Evolutionary conservation across 2,888 invertebrate species (phyloP).

Genomic region (Caenorhabditis sinica): DNA sequence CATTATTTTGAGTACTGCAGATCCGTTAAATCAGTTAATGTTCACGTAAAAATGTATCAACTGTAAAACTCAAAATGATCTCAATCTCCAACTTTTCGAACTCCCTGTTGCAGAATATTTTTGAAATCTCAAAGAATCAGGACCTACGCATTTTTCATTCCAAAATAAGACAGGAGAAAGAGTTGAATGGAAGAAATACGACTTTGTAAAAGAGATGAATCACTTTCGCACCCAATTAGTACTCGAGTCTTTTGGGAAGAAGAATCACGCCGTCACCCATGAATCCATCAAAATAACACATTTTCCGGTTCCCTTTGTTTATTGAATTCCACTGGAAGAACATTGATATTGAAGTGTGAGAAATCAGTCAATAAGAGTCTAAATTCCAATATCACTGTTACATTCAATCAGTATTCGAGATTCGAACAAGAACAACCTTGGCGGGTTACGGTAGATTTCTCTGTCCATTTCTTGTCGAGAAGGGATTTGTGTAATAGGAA

Average conservation of each 20-base stretch:
- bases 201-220: slow-evolving; percentile 1
- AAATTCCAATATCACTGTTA: slow-evolving; percentile 8
- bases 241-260: slow-evolving; percentile 6
- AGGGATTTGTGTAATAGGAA: slow-evolving; percentile 10
- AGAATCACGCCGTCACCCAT: slow-evolving; percentile 12
- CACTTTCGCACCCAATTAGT: slow-evolving; percentile 13
- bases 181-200: not conserved
- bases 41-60: too few species aligned
- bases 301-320: slow-evolving; percentile 41
- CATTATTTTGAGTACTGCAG: too few species aligned
- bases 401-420: too few species aligned
- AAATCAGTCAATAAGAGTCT: slow-evolving; percentile 11
- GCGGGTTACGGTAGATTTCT: slow-evolving; percentile 33
- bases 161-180: not conserved
- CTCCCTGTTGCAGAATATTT: too few species aligned
- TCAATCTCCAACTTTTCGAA: too few species aligned
- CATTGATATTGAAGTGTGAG: not conserved
- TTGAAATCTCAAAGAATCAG: too few species aligned
- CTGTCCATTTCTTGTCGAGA: slow-evolving; percentile 11
- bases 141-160: too few species aligned
- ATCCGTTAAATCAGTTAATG: too few species aligned
- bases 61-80: too few species aligned
- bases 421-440: slow-evolving; percentile 29
- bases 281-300: slow-evolving; percentile 32
- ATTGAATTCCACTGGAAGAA: slow-evolving; percentile 8